Percentiles rank a stretch among this genome's conserved stretches.
Evolutionary conservation across 2,888 invertebrate genomes (phyloP).

Genomic region (Spicauda simplicius): DNA sequence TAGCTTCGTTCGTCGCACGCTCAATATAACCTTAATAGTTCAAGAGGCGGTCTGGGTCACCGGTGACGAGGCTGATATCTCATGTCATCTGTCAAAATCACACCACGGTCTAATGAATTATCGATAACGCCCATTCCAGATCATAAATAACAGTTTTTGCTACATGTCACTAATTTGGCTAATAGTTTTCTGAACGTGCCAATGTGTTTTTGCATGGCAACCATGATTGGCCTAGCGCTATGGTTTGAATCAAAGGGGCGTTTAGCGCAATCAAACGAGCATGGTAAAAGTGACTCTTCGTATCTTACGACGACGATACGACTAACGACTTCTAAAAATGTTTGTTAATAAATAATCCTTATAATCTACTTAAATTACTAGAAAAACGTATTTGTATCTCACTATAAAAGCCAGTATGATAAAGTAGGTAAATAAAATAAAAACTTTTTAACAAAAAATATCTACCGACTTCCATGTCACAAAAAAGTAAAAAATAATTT

Average conservation of each 20-base stretch:
- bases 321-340: neutral
- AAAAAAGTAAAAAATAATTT: no score
- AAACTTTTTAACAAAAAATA: no score
- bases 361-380: no score
- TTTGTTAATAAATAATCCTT: no score
- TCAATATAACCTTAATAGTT: slow-evolving; percentile 8
- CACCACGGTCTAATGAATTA: slow-evolving; percentile 69
- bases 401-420: no score
- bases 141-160: slow-evolving; percentile 58
- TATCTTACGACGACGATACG: slow-evolving; percentile 19
- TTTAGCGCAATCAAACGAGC: slow-evolving; percentile 44
- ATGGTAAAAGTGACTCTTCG: slow-evolving; percentile 12
- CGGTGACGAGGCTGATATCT: slow-evolving; percentile 41
- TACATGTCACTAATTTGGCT: slow-evolving; percentile 51
- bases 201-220: slow-evolving; percentile 34
- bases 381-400: no score
- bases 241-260: slow-evolving; percentile 40
- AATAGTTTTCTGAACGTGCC: slow-evolving; percentile 32
- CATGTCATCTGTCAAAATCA: slow-evolving; percentile 69
- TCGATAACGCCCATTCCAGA: slow-evolving; percentile 70
- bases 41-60: slow-evolving; percentile 23
- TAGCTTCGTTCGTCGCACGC: neutral
- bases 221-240: slow-evolving; percentile 41
- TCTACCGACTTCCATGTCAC: no score
- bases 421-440: no score